A percentile compares a stretch with the other conserved stretches of the same genome.
Conservation (phyloP, 1,140 invertebrate genomes). For the Alviniconcha marisindica region DNA sequence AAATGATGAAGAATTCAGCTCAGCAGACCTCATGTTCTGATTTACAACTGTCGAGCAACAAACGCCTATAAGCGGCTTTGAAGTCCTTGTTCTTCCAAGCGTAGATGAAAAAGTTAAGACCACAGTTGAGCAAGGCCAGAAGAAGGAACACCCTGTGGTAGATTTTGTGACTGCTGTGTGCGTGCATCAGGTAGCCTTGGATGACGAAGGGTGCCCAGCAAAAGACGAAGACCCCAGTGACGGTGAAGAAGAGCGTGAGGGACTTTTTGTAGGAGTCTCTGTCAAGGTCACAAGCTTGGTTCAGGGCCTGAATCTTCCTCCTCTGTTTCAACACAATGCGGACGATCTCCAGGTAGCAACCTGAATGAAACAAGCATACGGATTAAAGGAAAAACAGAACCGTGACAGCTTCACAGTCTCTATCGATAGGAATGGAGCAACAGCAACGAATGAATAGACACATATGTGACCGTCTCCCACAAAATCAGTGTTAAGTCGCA, state of each 20-base stretch:
- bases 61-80: not conserved
- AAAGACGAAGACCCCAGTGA: conserved; percentile 1
- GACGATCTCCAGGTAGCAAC: conserved; percentile 17
- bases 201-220: conserved; percentile 16
- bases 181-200: not conserved
- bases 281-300: not conserved
- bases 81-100: conserved; percentile 26
- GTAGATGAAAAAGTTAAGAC: conserved; percentile 35
- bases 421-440: no score
- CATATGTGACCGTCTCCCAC: no score
- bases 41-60: conserved; percentile 8
- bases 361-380: no score
- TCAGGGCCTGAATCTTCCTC: not conserved
- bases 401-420: no score
- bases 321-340: not conserved
- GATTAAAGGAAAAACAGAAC: no score
- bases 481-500: no score
- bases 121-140: conserved; percentile 16
- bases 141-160: not conserved
- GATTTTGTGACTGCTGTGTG: not conserved
- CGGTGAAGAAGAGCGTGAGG: conserved; percentile 12
- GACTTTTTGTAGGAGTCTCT: conserved; percentile 1
- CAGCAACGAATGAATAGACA: no score
- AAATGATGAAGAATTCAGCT: no score
- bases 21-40: no score